Evolutionary conservation across 92 coral and sea anemone genomes (phyloP).

Genomic region (Scolanthus callimorphus): DNA sequence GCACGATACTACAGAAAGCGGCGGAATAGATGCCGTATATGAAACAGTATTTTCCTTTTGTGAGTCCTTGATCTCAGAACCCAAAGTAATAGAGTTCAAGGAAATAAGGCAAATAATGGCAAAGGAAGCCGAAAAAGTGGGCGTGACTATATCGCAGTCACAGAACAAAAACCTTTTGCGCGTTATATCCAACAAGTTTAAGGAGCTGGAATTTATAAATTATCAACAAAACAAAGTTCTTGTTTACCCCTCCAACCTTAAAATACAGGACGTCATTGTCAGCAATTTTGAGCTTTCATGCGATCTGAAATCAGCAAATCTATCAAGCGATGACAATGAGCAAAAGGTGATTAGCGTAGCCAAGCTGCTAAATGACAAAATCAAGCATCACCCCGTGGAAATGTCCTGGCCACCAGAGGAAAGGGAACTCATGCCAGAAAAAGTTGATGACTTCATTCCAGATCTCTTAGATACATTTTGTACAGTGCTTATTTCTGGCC

Average conservation of each 20-base stretch:
- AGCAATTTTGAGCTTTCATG: constrained; percentile 31
- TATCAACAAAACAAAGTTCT: constrained; percentile 45
- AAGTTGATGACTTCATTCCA: constrained; percentile 30
- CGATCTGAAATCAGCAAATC: constrained; percentile 7
- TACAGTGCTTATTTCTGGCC: constrained; percentile 53
- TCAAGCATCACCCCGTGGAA: constrained; percentile 36
- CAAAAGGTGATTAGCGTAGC: constrained; percentile 27
- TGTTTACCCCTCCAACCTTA: constrained; percentile 23
- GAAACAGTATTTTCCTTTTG: constrained; percentile 13
- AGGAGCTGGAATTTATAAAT: constrained; percentile 17
- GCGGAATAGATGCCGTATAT: constrained; percentile 10
- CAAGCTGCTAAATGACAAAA: constrained; percentile 21
- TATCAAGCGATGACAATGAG: constrained; percentile 7
- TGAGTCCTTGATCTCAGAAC: constrained; percentile 19
- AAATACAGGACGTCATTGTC: constrained; percentile 22
- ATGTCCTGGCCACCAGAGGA: constrained; percentile 67
- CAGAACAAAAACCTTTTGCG: constrained; percentile 36
- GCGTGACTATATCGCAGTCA: constrained; percentile 17
- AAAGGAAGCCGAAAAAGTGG: constrained; percentile 14
- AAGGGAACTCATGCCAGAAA: constrained; percentile 27
- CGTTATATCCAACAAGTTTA: constrained; percentile 31
- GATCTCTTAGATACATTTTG: constrained; percentile 31
- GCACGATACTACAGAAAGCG: constrained; percentile 21
- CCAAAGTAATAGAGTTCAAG: constrained; percentile 17
- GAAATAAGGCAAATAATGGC: constrained; percentile 8